These are phyloP conservation scores for Anguilla japonica DNA, from an alignment of 2,113 vertebrate genomes.

Conservation along the genomic window DNA sequence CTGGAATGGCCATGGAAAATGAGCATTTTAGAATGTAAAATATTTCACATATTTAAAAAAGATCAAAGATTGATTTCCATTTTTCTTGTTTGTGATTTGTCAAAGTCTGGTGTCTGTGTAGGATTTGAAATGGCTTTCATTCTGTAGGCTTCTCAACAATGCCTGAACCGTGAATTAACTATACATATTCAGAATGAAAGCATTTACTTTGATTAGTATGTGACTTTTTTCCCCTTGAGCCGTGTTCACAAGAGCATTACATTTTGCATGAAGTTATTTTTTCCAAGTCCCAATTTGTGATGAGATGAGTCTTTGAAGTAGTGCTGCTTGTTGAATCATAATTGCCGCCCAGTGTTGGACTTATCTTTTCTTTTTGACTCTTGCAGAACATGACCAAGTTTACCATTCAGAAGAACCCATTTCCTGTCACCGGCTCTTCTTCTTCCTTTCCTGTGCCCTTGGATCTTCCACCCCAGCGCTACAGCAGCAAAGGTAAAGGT, in stretches of 20 bases:
- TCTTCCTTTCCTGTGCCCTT: conserved; percentile 85
- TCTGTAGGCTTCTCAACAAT: neutral
- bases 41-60: neutral
- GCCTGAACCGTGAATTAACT: neutral
- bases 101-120: neutral
- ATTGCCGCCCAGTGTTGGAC: neutral
- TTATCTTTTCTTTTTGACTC: conserved; percentile 21
- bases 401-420: conserved; percentile 69
- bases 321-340: neutral
- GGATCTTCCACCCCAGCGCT: conserved; percentile 85
- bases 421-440: conserved; percentile 60
- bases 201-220: neutral
- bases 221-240: neutral
- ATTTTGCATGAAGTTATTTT: neutral
- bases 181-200: neutral
- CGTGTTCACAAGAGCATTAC: neutral
- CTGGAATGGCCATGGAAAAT: neutral
- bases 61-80: neutral
- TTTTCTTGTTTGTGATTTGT: neutral
- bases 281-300: neutral
- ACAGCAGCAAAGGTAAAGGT: conserved; percentile 80
- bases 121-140: neutral
- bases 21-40: neutral
- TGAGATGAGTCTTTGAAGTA: neutral
- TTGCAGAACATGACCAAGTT: conserved; percentile 73